Evolutionary conservation across 2,797 vertebrate genomes (phyloP).

Genomic region (Halcyon chelicuti): DNA sequence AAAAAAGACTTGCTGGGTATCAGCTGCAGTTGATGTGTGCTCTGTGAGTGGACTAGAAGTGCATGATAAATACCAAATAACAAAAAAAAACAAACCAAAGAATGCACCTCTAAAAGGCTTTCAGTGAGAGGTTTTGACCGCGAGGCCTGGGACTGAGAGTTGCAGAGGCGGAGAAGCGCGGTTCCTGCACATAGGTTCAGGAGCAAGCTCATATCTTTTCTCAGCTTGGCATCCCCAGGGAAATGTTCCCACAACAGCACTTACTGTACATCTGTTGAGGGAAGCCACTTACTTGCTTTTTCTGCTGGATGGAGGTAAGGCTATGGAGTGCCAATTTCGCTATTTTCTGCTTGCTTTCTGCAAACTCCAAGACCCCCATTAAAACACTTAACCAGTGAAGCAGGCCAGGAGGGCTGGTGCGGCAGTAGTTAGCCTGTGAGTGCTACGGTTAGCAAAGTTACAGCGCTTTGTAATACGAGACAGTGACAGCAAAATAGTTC

Average conservation of each 20-base stretch:
- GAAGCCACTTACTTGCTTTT: not conserved
- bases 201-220: not conserved
- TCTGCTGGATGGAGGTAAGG: not conserved
- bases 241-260: not conserved
- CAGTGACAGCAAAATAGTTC: constrained; percentile 4
- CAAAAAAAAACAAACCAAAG: not conserved
- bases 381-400: not conserved
- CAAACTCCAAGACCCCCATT: not conserved
- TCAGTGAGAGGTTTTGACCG: not conserved
- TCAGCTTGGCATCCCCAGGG: not conserved
- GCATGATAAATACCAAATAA: not conserved
- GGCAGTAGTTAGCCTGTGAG: not conserved
- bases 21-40: not conserved
- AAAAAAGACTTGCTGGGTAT: not conserved
- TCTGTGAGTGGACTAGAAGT: not conserved
- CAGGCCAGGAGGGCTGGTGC: not conserved
- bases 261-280: not conserved
- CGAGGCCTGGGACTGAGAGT: not conserved
- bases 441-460: not conserved
- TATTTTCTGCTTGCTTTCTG: not conserved
- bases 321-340: not conserved
- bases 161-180: not conserved
- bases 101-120: not conserved
- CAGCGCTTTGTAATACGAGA: not conserved
- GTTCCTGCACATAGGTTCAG: not conserved